Evolutionary conservation across 2,888 invertebrate genomes (phyloP).

Genomic region (Drosophila formosana): DNA sequence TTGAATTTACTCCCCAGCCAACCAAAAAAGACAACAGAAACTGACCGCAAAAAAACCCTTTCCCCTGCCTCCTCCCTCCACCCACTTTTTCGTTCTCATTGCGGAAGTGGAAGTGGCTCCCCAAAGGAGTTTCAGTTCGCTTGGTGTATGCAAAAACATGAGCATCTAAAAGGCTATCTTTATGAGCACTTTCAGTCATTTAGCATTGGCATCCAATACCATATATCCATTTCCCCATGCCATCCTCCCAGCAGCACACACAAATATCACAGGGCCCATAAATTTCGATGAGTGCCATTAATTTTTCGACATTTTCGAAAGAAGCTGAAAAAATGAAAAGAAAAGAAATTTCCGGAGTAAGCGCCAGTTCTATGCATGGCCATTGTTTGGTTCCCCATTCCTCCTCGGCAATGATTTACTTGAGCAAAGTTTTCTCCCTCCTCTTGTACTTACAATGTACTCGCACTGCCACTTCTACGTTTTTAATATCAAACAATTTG

Average conservation of each 20-base stretch:
- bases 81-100: background rate
- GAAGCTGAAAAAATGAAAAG: constrained; percentile 15
- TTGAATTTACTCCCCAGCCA: constrained; percentile 58
- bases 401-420: constrained; percentile 64
- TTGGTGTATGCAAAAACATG: background rate
- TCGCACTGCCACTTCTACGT: constrained; percentile 51
- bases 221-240: background rate
- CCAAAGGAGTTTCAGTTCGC: background rate
- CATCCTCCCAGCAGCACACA: constrained; percentile 19
- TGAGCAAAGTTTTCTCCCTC: constrained; percentile 47
- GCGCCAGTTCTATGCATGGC: constrained; percentile 28
- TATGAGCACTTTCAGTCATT: constrained; percentile 17
- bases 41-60: constrained; percentile 27
- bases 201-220: constrained; percentile 32
- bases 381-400: constrained; percentile 35
- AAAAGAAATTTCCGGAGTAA: constrained; percentile 16
- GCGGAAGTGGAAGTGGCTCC: constrained; percentile 7
- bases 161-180: constrained; percentile 1
- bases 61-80: background rate
- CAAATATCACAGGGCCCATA: constrained; percentile 67
- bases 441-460: constrained; percentile 29
- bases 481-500: constrained; percentile 76
- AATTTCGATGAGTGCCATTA: constrained; percentile 72
- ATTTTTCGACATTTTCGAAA: constrained; percentile 71
- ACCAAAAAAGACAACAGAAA: constrained; percentile 10